Percentiles rank a stretch among this genome's conserved stretches.
Conservation (phyloP, 2,888 invertebrate genomes). For the Gryllus longicercus region DNA sequence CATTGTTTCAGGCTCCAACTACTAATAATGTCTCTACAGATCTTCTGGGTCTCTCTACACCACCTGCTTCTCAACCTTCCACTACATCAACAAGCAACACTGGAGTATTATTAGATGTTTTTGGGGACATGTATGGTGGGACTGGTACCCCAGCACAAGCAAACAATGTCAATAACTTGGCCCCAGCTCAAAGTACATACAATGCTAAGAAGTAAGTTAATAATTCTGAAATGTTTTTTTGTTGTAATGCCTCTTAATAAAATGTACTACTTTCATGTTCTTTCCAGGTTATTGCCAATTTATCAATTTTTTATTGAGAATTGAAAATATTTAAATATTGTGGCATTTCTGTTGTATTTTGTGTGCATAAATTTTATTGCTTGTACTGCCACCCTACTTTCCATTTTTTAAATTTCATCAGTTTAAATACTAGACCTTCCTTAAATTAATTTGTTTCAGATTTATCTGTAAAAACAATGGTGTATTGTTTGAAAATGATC, state of each 20-base stretch:
- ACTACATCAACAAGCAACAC: constrained; percentile 61
- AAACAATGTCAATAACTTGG: constrained; percentile 40
- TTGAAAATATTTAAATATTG: not conserved
- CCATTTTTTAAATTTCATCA: no score
- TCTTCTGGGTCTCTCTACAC: constrained; percentile 82
- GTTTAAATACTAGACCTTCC: no score
- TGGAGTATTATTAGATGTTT: constrained; percentile 82
- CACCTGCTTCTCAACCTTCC: constrained; percentile 67
- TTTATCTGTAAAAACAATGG: constrained; percentile 97
- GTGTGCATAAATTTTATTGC: not conserved
- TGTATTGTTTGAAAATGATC: constrained; percentile 95
- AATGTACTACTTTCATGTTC: no score
- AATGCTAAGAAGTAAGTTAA: constrained; percentile 76
- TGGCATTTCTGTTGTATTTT: not conserved
- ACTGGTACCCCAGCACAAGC: constrained; percentile 53
- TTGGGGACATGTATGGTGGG: constrained; percentile 80
- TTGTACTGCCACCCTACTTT: no score
- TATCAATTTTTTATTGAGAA: not conserved
- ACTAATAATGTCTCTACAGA: constrained; percentile 62
- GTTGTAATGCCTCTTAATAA: not conserved
- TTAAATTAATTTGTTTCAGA: constrained; percentile 46
- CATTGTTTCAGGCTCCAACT: constrained; percentile 31
- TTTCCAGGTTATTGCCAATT: no score
- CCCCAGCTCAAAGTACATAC: constrained; percentile 63
- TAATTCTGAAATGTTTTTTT: not conserved